Base-by-base conservation (phyloP, 1,140 invertebrate species). In the Trichogramma pretiosum region DNA sequence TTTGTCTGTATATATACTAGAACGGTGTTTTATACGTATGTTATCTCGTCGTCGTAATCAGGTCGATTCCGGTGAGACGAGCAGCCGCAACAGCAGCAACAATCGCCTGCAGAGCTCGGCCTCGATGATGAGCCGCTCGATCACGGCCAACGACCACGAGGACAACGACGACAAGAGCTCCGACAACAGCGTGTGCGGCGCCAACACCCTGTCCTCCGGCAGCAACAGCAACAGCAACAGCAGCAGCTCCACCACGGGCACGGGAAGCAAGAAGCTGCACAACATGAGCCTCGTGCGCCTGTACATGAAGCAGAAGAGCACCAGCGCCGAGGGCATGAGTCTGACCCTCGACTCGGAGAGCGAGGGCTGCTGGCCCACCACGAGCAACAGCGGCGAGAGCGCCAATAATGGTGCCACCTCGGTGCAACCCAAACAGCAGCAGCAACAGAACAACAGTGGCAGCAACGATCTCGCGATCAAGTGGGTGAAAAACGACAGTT, bases 291-390 rank as follows among this genome's bases (percentile, higher is more conserved):
- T 92, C 54, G 83, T 92, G n/a, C 87, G 87, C 65, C 67, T 90
- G 30, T 92, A 90, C 61, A 90, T 92, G 76, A 89, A 89, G 66
- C 87, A 91, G 61, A 89, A 88, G 63, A 89, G 85, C 61, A 79
- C 80, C 64, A 85, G 83, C 55, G 79, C 80, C 39, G 82, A 85
- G 67, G 80, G 80, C 11, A 81, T 79, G 69, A 70, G 65, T 48
- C 46, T 72, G 14, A 67, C 66, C 1, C 49, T 70, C 10, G 68
- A 72, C 34, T 67, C 68, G 2, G 52, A 47, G 3, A 70, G 63
- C 37, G 66, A 69, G n/a, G 46, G 48, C 21, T 61, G 57, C 13
- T 70, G 68, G 68, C 65, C 68, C n/a, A 68, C 59, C 11, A 64
- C 62, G 44, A 67, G 65, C 19, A 61, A 59, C 44, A 68, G 66